These are phyloP conservation scores for Pardalotus punctatus DNA, from an alignment of 2,113 vertebrate genomes.

Conservation along the genomic window DNA sequence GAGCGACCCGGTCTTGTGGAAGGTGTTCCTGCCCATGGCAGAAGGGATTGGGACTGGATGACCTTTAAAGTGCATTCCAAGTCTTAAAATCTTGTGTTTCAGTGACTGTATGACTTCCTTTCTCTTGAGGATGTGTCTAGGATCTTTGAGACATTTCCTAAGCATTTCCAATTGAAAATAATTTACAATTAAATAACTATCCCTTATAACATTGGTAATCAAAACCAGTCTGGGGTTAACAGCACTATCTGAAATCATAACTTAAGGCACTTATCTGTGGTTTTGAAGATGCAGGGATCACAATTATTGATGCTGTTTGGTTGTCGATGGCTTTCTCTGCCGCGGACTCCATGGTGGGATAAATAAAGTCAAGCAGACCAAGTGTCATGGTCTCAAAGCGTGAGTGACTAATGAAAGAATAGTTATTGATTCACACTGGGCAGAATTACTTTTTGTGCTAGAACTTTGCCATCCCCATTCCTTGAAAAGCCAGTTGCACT, in stretches of 20 bases:
- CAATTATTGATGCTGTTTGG: conserved; percentile 22
- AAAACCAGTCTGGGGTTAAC: not conserved
- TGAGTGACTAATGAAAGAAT: conserved; percentile 53
- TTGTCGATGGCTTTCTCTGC: not conserved
- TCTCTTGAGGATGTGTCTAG: not conserved
- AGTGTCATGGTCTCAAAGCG: not conserved
- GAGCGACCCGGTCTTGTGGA: not conserved
- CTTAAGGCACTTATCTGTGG: not conserved
- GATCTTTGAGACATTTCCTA: not conserved
- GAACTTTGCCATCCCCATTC: conserved; percentile 29
- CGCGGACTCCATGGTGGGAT: not conserved
- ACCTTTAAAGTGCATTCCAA: not conserved
- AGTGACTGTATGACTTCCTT: not conserved
- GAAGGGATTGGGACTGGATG: too few relatives aligned
- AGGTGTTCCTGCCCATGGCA: not conserved
- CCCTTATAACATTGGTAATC: not conserved
- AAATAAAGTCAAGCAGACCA: conserved; percentile 29
- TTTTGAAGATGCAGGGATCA: not conserved
- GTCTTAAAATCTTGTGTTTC: not conserved
- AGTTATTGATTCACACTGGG: conserved; percentile 35
- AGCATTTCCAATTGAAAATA: not conserved
- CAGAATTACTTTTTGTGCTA: conserved; percentile 48
- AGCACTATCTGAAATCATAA: not conserved
- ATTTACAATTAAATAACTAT: not conserved
- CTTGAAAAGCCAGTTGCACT: not conserved